Evolutionary conservation across 1,140 invertebrate species (phyloP).

Genomic region (Prorops nasuta): DNA sequence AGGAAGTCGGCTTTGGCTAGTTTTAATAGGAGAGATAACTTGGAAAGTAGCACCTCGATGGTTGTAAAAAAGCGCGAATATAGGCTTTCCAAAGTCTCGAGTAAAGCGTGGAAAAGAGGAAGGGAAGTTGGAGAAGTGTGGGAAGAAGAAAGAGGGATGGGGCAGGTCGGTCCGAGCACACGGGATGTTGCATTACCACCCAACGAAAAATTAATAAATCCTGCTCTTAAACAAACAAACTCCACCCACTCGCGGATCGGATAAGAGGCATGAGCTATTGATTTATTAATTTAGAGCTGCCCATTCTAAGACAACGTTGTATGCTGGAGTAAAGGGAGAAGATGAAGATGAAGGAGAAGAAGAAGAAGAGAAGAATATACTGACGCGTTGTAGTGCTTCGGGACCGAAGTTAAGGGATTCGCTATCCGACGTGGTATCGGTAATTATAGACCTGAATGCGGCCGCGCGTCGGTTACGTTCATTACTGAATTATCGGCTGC

Average conservation of each 20-base stretch:
- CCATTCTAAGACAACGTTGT: constrained; percentile 49
- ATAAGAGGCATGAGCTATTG: constrained; percentile 50
- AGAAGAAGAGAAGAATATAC: constrained; percentile 6
- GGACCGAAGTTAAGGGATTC: constrained; percentile 51
- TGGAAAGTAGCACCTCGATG: no score
- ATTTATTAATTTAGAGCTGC: constrained; percentile 58
- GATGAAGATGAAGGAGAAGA: not conserved
- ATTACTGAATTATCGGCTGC: constrained; percentile 57
- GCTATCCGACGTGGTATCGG: constrained; percentile 55
- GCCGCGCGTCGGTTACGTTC: constrained; percentile 54
- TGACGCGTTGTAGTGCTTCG: constrained; percentile 23
- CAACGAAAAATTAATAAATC: constrained; percentile 56
- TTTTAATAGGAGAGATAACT: no score
- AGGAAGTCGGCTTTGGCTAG: no score
- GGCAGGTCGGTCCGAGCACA: constrained; percentile 33
- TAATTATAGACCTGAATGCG: constrained; percentile 55
- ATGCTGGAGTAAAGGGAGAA: not conserved
- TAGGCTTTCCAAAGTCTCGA: no score
- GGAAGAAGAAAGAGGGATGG: constrained; percentile 16
- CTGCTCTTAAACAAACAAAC: constrained; percentile 57
- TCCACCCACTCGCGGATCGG: constrained; percentile 54
- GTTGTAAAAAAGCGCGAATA: no score
- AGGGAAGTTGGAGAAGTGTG: constrained; percentile 1
- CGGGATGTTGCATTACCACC: constrained; percentile 52
- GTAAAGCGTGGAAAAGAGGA: not conserved